Evolutionary conservation across 2,797 vertebrate genomes (phyloP), one percentile per base, ranked within the genome.

Genomic region (Tokudaia tokunoshimensis): DNA sequence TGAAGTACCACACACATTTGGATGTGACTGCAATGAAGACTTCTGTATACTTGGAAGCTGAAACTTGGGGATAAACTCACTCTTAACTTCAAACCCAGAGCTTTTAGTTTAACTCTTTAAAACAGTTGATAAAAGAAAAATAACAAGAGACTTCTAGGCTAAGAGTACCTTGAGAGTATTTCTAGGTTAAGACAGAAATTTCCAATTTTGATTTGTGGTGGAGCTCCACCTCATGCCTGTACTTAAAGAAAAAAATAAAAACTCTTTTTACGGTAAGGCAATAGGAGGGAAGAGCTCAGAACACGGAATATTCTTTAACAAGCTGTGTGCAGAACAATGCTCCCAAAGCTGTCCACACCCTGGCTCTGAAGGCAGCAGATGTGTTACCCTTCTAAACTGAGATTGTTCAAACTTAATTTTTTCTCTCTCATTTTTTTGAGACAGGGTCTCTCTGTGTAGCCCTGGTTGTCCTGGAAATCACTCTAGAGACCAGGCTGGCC

Each of bases 41-140:
- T 95, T 90, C 61, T 61, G 57, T 83, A 29, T 44, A 5, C 92
- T 94, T 75, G 34, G 44, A 89, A 92, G 55, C 13, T 57, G 11
- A 92, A 67, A 57, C 83, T n/a, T 75, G 22, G n/a, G 12, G 1
- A 10, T 44, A 4, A 83, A 41, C 14, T 67, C 55, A 55, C 15
- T 82, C 26, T 93, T 82, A 55, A 61, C 17, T 87, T 89, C 47
- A 95, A 84, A 95, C 70, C 89, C 34, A 34, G 86, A 85, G 90
- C 17, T 87, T 70, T 20, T 52, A 80, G 50, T 72, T 75, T 2
- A 78, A 22, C 72, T 26, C 75, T 92, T 89, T 72, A 26, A 94
- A 89, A 50, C 80, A 92, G 14, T 24, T 67, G 37, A 50, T 84
- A 92, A 92, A 94, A 92, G 29, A 89, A 57, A 26, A 83, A 59